These are phyloP conservation scores for Melipona quadrifasciata DNA, from an alignment of 1,140 invertebrate species.

Conservation along the genomic window DNA sequence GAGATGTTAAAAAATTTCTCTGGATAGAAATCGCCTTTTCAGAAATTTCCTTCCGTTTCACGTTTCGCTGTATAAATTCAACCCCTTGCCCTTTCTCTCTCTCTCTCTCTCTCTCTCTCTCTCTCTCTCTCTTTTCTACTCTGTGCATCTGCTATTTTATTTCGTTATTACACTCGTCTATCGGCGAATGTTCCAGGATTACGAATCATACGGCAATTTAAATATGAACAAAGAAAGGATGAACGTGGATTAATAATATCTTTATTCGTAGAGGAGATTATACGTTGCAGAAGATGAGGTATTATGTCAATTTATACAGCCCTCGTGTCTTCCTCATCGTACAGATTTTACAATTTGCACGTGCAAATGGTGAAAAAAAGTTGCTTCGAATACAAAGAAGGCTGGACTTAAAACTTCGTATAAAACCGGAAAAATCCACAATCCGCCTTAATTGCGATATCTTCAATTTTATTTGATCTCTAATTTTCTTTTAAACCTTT, in stretches of 20 bases:
- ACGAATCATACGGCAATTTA: background rate
- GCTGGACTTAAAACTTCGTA: no score
- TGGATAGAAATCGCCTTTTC: background rate
- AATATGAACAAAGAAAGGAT: background rate
- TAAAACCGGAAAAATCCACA: no score
- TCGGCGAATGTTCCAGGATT: background rate
- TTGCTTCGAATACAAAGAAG: no score
- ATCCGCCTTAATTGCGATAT: no score
- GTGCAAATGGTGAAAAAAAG: no score
- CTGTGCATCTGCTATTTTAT: background rate
- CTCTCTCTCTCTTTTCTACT: no score
- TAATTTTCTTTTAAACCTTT: no score
- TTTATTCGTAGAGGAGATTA: background rate
- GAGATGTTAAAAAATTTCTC: background rate
- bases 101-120: background rate
- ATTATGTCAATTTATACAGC: background rate
- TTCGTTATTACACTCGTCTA: background rate
- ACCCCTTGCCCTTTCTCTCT: background rate
- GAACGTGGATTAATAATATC: no score
- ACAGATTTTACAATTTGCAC: no score
- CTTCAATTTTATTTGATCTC: no score
- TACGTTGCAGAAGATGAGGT: background rate
- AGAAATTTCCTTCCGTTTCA: background rate
- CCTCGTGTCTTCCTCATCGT: no score
- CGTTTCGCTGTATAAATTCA: background rate